These are phyloP conservation scores for Gymnocephalus cernua DNA, from an alignment of 2,113 vertebrate species.

Conservation along the genomic window DNA sequence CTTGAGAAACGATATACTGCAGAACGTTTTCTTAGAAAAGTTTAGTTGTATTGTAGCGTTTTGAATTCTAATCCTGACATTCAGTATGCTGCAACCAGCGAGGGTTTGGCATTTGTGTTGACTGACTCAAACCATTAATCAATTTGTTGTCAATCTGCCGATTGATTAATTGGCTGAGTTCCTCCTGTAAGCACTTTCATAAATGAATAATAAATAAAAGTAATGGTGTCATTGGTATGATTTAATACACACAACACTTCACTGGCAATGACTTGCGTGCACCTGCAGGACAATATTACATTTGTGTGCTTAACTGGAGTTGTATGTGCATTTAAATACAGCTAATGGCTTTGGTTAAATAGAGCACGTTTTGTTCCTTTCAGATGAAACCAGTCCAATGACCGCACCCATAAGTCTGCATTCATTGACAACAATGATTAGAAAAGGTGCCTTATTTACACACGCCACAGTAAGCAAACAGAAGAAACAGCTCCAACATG, in stretches of 20 bases:
- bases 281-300: background rate
- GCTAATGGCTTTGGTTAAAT: background rate
- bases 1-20: background rate
- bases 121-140: background rate
- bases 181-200: background rate
- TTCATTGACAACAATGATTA: background rate
- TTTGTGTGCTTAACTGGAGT: background rate
- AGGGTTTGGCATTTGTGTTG: background rate
- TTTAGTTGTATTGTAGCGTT: background rate
- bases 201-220: no score
- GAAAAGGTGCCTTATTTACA: background rate
- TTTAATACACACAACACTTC: background rate
- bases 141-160: background rate
- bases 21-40: background rate
- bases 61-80: background rate
- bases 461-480: background rate
- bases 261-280: background rate
- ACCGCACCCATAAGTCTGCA: background rate
- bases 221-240: background rate
- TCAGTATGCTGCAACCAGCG: no score
- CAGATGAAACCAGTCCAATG: background rate
- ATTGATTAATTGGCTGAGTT: background rate
- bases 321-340: background rate
- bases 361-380: background rate
- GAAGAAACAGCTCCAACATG: background rate